Evolutionary conservation across 2,113 vertebrate genomes (phyloP).

Genomic region (Daboia siamensis): DNA sequence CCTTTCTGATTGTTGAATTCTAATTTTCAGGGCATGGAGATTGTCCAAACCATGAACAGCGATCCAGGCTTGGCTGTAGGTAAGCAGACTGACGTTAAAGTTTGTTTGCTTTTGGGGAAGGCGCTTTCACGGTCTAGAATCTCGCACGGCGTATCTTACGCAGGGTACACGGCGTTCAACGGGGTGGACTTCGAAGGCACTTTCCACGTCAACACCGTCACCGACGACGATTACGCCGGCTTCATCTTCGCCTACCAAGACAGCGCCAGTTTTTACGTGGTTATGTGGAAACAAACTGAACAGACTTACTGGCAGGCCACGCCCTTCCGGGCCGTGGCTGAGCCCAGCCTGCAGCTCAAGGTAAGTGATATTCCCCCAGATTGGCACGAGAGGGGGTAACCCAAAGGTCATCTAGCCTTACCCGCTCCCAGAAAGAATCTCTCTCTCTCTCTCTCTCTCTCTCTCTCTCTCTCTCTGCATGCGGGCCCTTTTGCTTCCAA

Average conservation of each 20-base stretch:
- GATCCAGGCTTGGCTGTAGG: conserved; percentile 93
- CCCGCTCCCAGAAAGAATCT: background rate
- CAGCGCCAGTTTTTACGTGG: conserved; percentile 92
- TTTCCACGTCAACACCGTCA: conserved; percentile 93
- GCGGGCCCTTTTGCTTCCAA: background rate
- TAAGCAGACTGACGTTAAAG: conserved; percentile 57
- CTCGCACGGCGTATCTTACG: background rate
- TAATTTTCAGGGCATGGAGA: conserved; percentile 89
- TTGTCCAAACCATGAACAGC: conserved; percentile 98
- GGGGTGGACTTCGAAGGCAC: conserved; percentile 97
- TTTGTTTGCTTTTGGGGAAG: background rate
- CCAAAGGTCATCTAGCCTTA: background rate
- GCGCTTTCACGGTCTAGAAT: background rate
- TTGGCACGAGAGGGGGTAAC: background rate
- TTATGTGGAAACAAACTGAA: conserved; percentile 97
- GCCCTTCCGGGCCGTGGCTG: conserved; percentile 85
- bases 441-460: no score
- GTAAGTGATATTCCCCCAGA: conserved; percentile 54
- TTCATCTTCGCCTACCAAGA: conserved; percentile 98
- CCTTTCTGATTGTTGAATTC: rapidly evolving
- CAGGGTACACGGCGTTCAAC: conserved; percentile 92
- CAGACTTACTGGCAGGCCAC: conserved; percentile 91
- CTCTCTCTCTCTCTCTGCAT: background rate
- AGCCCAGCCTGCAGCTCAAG: conserved; percentile 91
- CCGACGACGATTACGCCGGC: conserved; percentile 92